These are phyloP conservation scores for Phymastichus coffea DNA, from an alignment of 1,140 invertebrate species.

Conservation along the genomic window DNA sequence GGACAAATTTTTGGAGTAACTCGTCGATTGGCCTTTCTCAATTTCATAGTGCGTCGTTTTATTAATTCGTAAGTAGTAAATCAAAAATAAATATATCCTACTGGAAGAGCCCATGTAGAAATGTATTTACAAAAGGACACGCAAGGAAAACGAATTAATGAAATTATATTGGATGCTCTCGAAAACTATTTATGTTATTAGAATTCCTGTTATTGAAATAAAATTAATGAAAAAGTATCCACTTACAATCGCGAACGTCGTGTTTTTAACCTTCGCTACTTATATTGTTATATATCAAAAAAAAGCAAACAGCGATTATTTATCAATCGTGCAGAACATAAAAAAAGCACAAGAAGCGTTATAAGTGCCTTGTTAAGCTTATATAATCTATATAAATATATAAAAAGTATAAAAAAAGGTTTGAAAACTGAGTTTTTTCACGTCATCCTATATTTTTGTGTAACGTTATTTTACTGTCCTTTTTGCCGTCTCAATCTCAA, in stretches of 20 bases:
- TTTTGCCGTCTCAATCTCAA: conserved; percentile 21
- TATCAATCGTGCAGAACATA: conserved; percentile 4
- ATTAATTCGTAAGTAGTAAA: conserved; percentile 34
- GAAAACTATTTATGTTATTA: no score
- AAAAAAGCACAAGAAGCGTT: conserved; percentile 36
- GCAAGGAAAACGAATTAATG: no score
- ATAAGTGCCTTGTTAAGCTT: conserved; percentile 28
- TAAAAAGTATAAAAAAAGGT: conserved; percentile 30
- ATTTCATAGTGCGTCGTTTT: conserved; percentile 30
- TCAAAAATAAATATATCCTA: conserved; percentile 47
- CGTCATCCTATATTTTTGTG: conserved; percentile 7
- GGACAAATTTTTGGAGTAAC: conserved; percentile 15
- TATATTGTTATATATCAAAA: neutral
- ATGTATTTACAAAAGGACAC: conserved; percentile 48
- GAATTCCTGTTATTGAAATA: no score
- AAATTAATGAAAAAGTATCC: no score
- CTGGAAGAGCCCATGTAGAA: conserved; percentile 45
- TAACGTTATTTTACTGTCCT: conserved; percentile 16
- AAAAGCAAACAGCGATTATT: conserved; percentile 15
- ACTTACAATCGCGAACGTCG: no score
- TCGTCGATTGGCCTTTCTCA: conserved; percentile 16
- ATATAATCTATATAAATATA: conserved; percentile 30
- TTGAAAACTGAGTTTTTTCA: conserved; percentile 6
- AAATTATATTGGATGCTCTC: no score
- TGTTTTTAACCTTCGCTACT: no score